A percentile compares a stretch with the other conserved stretches of the same genome.
Evolutionary conservation across 1,140 invertebrate species (phyloP).

Genomic region (Delia radicum): DNA sequence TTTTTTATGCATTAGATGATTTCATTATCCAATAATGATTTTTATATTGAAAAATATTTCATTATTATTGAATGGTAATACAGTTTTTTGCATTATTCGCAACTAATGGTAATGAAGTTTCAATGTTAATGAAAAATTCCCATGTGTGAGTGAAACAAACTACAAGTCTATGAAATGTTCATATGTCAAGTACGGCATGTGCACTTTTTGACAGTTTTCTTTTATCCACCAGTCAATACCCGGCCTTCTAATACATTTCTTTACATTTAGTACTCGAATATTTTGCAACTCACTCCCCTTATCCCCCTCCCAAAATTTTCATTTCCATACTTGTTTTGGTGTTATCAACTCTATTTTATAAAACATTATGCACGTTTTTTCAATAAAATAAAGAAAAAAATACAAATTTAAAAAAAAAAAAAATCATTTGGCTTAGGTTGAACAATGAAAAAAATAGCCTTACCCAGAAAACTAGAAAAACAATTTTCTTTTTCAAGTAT

Average conservation of each 20-base stretch:
- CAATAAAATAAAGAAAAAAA: constrained; percentile 18
- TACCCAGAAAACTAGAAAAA: background rate
- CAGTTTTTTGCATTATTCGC: too few species aligned
- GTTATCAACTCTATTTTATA: background rate
- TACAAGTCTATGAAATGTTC: constrained; percentile 29
- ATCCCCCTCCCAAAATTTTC: too few species aligned
- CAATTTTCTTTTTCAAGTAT: constrained; percentile 17
- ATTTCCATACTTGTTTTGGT: too few species aligned
- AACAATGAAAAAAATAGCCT: background rate
- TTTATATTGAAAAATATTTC: too few species aligned
- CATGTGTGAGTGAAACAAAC: too few species aligned
- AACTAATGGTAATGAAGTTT: too few species aligned
- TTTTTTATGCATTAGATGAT: too few species aligned
- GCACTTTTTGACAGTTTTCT: constrained; percentile 54
- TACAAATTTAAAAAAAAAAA: background rate
- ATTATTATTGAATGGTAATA: too few species aligned
- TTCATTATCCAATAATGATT: too few species aligned
- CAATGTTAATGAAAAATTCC: too few species aligned
- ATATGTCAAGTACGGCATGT: constrained; percentile 54
- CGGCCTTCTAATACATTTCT: background rate
- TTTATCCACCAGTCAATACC: constrained; percentile 19
- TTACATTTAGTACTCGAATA: too few species aligned
- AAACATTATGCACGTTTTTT: constrained; percentile 21
- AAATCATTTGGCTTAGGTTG: background rate
- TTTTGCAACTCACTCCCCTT: too few species aligned